Evolutionary conservation across 1,140 invertebrate species (phyloP).

Genomic region (Colletes gigas): DNA sequence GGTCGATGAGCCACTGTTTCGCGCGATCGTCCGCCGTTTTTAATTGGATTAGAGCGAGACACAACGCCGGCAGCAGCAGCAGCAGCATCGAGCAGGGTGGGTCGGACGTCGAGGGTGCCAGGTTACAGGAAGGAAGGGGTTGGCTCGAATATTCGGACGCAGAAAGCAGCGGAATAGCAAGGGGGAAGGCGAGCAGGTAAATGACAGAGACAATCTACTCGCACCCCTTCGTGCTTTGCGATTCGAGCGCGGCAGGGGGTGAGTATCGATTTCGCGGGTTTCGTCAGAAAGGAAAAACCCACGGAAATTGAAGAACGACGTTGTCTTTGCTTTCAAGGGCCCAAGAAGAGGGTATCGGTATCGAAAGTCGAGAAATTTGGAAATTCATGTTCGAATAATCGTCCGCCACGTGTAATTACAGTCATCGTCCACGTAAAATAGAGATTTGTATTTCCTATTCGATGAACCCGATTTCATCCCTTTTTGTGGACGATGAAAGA

Average conservation of each 20-base stretch:
- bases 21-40: conserved; percentile 77
- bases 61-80: not conserved
- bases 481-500: no score
- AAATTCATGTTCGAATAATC: no score
- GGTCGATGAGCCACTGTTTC: conserved; percentile 76
- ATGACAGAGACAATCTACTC: conserved; percentile 62
- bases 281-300: conserved; percentile 34
- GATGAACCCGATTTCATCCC: no score
- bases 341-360: not conserved
- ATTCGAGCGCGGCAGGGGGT: not conserved
- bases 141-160: conserved; percentile 65
- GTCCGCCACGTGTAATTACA: no score
- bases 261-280: conserved; percentile 49
- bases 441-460: no score
- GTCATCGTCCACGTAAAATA: no score
- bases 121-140: conserved; percentile 69
- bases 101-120: conserved; percentile 64
- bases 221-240: conserved; percentile 20
- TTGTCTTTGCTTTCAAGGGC: no score
- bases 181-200: conserved; percentile 43
- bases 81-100: conserved; percentile 54
- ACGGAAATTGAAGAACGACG: conserved; percentile 26
- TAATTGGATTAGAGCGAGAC: conserved; percentile 79
- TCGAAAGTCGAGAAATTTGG: no score
- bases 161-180: conserved; percentile 15